Percentiles rank a stretch among this genome's conserved stretches.
Evolutionary conservation across 2,888 invertebrate species (phyloP).

Genomic region (Sisyra nigra): DNA sequence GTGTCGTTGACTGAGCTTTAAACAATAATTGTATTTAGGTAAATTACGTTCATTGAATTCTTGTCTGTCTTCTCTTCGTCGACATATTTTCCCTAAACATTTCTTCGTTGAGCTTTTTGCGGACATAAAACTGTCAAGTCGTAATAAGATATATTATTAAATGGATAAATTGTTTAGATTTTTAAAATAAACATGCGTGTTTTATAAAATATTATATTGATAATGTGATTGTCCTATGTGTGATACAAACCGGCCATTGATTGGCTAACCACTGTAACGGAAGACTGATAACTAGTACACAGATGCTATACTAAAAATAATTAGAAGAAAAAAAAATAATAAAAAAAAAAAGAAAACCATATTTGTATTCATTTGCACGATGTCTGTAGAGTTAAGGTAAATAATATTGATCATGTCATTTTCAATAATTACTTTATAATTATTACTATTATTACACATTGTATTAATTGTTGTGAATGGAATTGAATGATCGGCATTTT

Average conservation of each 20-base stretch:
- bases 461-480: conserved; percentile 5
- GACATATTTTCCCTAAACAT: no score
- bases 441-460: background rate
- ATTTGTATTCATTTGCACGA: conserved; percentile 8
- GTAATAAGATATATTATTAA: background rate
- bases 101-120: no score
- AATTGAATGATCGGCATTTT: conserved; percentile 6
- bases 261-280: conserved; percentile 22
- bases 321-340: conserved; percentile 1
- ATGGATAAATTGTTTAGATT: background rate
- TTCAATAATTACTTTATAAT: background rate
- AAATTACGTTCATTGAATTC: no score
- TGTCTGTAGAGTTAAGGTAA: conserved; percentile 4
- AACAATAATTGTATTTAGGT: no score
- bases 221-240: conserved; percentile 24
- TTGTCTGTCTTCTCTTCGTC: no score
- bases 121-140: conserved; percentile 1
- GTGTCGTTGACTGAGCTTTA: no score
- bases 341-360: conserved; percentile 5
- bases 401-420: conserved; percentile 1
- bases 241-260: conserved; percentile 22
- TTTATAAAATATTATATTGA: conserved; percentile 1
- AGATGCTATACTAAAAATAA: conserved; percentile 7
- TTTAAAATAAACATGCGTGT: background rate
- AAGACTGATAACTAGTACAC: conserved; percentile 25